phyloP scores from a whole-genome alignment of 1,140 invertebrate species.

The Acromyrmex heyeri region DNA sequence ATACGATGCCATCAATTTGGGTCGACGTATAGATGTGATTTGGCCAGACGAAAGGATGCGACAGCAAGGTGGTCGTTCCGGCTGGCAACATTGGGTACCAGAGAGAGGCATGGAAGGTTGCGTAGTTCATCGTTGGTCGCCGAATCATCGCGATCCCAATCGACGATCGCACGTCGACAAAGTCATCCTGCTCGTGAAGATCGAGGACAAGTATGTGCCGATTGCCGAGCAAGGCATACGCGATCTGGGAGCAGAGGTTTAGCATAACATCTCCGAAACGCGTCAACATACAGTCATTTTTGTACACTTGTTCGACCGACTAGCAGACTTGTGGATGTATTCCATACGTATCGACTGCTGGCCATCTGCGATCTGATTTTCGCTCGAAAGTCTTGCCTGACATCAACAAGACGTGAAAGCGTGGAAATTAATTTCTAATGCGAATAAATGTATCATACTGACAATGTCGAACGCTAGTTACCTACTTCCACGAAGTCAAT shows the following conservation, averaged over 20 bases:
- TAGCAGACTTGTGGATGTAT: constrained; percentile 20
- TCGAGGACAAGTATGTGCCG: constrained; percentile 97
- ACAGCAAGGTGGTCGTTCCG: constrained; percentile 93
- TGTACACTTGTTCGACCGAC: constrained; percentile 38
- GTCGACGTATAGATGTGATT: constrained; percentile 94
- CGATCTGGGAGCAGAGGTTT: constrained; percentile 92
- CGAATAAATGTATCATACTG: constrained; percentile 59
- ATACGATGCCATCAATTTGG: constrained; percentile 96
- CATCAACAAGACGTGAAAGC: background rate
- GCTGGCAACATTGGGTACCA: constrained; percentile 96
- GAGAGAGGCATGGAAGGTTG: constrained; percentile 95
- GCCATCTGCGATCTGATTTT: background rate
- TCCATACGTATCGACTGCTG: too few relatives aligned
- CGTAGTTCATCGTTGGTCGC: constrained; percentile 96
- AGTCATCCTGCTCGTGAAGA: constrained; percentile 96
- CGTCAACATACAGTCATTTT: constrained; percentile 51
- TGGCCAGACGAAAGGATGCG: constrained; percentile 97
- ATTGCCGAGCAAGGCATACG: constrained; percentile 96
- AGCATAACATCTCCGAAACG: constrained; percentile 63
- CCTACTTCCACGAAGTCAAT: constrained; percentile 66
- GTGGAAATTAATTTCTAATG: constrained; percentile 61
- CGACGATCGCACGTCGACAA: constrained; percentile 96
- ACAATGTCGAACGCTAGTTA: constrained; percentile 69
- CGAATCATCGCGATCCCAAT: constrained; percentile 94
- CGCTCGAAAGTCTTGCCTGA: background rate